Base-by-base conservation (phyloP, 2,113 vertebrate species). In the Todiramphus saurophagus region DNA sequence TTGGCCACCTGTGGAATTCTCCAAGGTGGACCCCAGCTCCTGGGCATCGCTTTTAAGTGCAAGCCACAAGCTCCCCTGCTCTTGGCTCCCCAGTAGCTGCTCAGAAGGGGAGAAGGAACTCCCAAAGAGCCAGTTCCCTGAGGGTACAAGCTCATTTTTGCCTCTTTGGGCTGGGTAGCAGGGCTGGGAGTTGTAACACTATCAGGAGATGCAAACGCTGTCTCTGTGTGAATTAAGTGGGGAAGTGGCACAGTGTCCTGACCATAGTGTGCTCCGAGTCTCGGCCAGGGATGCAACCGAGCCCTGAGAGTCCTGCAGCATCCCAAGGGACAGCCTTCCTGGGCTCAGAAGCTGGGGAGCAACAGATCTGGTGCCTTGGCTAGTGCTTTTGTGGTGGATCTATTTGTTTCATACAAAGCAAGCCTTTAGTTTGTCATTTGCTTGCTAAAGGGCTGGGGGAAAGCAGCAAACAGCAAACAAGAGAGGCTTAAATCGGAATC, bases 401-500 rank as follows among this genome's bases (percentile, higher is more conserved):
- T 87, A 75, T 90, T 97, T 75, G 93, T 28, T 63, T 37, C 39
- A 76, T 74, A 90, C 87, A 64, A 43, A 66, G 82, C 46, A 48
- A 72, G 21, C 41, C 89, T 95, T 90, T 74, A 48, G 76, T 72
- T 97, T 88, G 56, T 86, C 58, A 33, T 95, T 96, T 95, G 51
- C 28, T 62, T 87, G 37, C 46, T 27, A 19, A 94, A 77, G 20
- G 20, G 18, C 20, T 67, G 21, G 46, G n/a, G 58, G 68, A 60
- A 83, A 77, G 94, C 93, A 96, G 94, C 86, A 96, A 96, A 73
- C 68, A 97, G 90, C 94, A 97, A 96, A 94, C 74, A 97, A 97
- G 35, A 80, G 90, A 95, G 75, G 87, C 90, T 97, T 89, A 97
- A 96, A 97, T 97, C 93, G 97, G 93, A 95, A 97, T 94, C 97